These are phyloP conservation scores for Bufo gargarizans DNA, from an alignment of 2,113 vertebrate species.

Conservation along the genomic window DNA sequence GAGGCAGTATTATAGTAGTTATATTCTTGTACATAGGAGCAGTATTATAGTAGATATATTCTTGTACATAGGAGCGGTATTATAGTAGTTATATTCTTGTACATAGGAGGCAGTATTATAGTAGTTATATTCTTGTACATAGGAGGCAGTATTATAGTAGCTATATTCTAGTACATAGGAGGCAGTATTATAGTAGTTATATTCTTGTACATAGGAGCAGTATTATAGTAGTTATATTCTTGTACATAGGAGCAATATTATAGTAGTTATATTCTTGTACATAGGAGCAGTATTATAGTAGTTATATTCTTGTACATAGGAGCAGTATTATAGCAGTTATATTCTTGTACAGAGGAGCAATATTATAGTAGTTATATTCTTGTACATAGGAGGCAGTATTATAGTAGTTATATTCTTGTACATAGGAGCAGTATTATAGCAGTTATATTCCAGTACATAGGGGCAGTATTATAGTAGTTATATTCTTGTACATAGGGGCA, in stretches of 20 bases:
- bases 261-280: slow-evolving; percentile 11
- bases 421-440: slow-evolving; percentile 6
- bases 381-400: not conserved
- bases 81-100: slow-evolving; percentile 9
- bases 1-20: not conserved
- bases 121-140: slow-evolving; percentile 23
- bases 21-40: not conserved
- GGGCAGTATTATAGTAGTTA: not conserved
- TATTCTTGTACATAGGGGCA: not conserved
- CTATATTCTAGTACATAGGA: slow-evolving; percentile 4
- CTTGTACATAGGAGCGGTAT: not conserved
- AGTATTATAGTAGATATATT: slow-evolving; percentile 7
- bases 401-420: slow-evolving; percentile 13
- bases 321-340: slow-evolving; percentile 1
- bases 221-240: slow-evolving; percentile 4
- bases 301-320: slow-evolving; percentile 21
- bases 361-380: slow-evolving; percentile 14
- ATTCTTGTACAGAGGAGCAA: not conserved
- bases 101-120: not conserved
- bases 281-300: slow-evolving; percentile 5
- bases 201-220: not conserved
- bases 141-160: not conserved
- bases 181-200: not conserved
- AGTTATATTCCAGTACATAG: not conserved
- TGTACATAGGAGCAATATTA: not conserved